These are phyloP conservation scores for Globodera ellingtonae DNA, from an alignment of 1,140 invertebrate genomes.

Conservation along the genomic window DNA sequence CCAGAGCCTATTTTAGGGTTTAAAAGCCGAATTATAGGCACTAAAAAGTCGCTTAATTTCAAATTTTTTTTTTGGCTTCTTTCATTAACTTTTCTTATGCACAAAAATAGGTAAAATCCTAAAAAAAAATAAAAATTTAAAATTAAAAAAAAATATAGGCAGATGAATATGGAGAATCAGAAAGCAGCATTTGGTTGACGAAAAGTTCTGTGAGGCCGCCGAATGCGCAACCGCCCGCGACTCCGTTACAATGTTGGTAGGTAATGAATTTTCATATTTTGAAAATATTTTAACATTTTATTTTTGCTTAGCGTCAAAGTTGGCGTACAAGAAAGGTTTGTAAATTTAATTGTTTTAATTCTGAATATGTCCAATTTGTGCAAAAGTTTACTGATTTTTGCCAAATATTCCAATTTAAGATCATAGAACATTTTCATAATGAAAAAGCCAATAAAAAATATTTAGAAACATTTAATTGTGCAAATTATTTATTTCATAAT, in stretches of 20 bases:
- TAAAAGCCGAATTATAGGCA: no score
- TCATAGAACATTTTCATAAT: no score
- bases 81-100: no score
- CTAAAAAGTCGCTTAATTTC: no score
- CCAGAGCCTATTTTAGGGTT: no score
- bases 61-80: no score
- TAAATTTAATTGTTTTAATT: not conserved
- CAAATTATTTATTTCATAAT: not conserved
- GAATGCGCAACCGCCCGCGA: not conserved
- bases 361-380: no score
- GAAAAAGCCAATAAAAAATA: not conserved
- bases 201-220: not conserved
- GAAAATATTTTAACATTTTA: not conserved
- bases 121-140: no score
- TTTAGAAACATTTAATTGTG: not conserved
- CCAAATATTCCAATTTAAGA: not conserved
- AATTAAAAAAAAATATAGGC: not conserved
- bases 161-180: constrained; percentile 24
- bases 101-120: no score
- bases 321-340: constrained; percentile 4
- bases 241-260: constrained; percentile 23
- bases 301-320: not conserved
- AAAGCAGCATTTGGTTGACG: constrained; percentile 2
- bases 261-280: constrained; percentile 2
- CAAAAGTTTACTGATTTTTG: not conserved